Base-by-base conservation (phyloP, 30 jellyfish, hydroid and myxozoan genomes). In the Aurelia coerulea region DNA sequence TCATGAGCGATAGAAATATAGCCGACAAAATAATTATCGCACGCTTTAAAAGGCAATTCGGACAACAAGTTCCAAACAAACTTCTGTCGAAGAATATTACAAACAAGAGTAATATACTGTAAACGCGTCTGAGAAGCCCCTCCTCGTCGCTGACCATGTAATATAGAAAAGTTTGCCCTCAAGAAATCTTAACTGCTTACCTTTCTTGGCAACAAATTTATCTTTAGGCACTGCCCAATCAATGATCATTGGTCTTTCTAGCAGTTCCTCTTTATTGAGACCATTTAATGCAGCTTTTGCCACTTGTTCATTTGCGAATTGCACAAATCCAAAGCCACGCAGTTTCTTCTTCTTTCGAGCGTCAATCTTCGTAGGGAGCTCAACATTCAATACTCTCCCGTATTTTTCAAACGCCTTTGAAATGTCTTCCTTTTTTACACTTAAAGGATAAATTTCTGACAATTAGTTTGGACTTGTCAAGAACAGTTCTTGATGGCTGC, bases 151-250 rank as follows among this genome's bases (percentile, higher is more conserved):
- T 37, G 49, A 37, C 3, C 3, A 37, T 5, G 1, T 37, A 46
- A 9, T 46, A 46, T 7, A 9, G 56, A 5, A 46, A 46, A 4
- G 56, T 23, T 46, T 23, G 29, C 29, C 29, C 29, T 23, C 29
- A 23, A 23, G 29, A 23, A 23, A 23, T 23, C 29, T 46, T 46
- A 39, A 46, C 56, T 0, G 56, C 56, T 46, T 66, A 89, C 91
- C 89, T 53, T 19, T 37, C 16, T 73, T 62, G 42, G 80, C 68
- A 46, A 49, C 65, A 65, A 85, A 95, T 54, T 90, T 60, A 16
- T 95, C 98, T 65, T 90, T 90, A 11, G 89, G 90, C 37, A 95
- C 94, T 0, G 99, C 99, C 99, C 98, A 90, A 68, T 95, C 99
- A 64, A 95, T 86, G 23, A 95, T 75, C 60, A 95, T 96, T n/a